Conservation (phyloP, 2,113 vertebrate species). For the Coryphaenoides rupestris region DNA sequence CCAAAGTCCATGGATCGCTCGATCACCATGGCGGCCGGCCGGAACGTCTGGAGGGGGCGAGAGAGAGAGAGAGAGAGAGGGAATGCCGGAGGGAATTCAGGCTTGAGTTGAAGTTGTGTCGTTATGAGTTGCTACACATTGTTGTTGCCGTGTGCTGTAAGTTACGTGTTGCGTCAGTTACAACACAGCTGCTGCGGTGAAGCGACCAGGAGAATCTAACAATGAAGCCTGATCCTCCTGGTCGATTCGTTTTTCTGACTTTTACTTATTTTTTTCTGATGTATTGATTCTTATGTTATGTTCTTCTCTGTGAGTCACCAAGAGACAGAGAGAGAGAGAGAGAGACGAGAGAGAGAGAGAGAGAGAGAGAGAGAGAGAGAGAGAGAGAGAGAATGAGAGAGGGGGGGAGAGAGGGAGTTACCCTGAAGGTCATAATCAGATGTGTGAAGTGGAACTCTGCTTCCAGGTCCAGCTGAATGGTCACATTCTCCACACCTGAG, state of each 20-base stretch:
- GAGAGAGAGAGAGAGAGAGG: neutral
- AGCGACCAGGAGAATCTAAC: too few species aligned
- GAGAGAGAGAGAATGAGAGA: constrained; percentile 35
- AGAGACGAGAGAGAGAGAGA: constrained; percentile 23
- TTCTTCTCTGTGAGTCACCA: too few species aligned
- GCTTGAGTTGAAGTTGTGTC: neutral
- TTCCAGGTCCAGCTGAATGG: constrained; percentile 90
- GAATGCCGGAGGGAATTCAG: neutral
- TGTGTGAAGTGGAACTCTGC: constrained; percentile 98
- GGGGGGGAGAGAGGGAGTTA: constrained; percentile 56
- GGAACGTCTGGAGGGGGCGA: constrained; percentile 80
- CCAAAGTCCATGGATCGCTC: constrained; percentile 93
- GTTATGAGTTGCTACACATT: neutral
- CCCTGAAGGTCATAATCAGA: constrained; percentile 99
- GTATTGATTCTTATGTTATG: too few species aligned
- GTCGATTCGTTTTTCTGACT: too few species aligned
- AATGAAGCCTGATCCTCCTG: too few species aligned
- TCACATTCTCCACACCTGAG: constrained; percentile 90
- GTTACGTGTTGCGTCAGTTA: too few species aligned
- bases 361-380: constrained; percentile 37
- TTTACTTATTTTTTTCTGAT: too few species aligned
- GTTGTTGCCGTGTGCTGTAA: neutral
- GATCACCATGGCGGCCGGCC: constrained; percentile 93
- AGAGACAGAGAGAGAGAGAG: too few species aligned
- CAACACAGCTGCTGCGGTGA: too few species aligned